Evolutionary conservation across 1,140 invertebrate species (phyloP).

Genomic region (Drosophila novamexicana): DNA sequence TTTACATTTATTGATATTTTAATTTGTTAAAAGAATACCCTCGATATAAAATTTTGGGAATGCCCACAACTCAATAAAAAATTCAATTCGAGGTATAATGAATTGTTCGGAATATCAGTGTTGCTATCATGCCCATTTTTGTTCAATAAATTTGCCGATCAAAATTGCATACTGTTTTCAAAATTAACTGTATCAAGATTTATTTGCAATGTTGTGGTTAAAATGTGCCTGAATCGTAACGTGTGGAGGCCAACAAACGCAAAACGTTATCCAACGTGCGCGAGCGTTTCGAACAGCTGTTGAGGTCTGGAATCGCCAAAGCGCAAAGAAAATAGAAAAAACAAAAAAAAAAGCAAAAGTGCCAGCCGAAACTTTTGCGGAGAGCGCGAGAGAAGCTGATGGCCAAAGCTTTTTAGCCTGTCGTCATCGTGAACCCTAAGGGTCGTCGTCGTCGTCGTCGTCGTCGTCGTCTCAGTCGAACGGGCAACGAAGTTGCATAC

Average conservation of each 20-base stretch:
- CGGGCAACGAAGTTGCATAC: constrained; percentile 48
- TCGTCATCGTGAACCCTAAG: constrained; percentile 4
- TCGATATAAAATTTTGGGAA: too few species aligned
- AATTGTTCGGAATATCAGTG: too few species aligned
- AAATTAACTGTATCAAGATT: too few species aligned
- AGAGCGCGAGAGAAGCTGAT: constrained; percentile 7
- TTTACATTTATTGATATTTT: too few species aligned
- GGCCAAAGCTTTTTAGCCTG: constrained; percentile 30
- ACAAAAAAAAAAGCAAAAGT: constrained; percentile 10
- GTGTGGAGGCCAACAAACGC: background rate
- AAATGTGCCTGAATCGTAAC: background rate
- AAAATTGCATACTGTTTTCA: too few species aligned
- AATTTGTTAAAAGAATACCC: too few species aligned
- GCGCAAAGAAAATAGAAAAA: constrained; percentile 4
- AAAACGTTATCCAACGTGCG: constrained; percentile 7
- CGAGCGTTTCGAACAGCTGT: constrained; percentile 32
- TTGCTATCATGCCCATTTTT: too few species aligned
- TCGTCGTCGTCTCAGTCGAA: constrained; percentile 32
- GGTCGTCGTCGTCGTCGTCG: constrained; percentile 2
- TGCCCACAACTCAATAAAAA: too few species aligned
- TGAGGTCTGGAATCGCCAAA: constrained; percentile 6
- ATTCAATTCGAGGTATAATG: too few species aligned
- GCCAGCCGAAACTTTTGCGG: constrained; percentile 20
- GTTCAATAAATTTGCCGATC: too few species aligned
- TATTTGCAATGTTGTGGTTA: too few species aligned